phyloP scores from a whole-genome alignment of 2,888 invertebrate species.

The Crocallis elinguaria region DNA sequence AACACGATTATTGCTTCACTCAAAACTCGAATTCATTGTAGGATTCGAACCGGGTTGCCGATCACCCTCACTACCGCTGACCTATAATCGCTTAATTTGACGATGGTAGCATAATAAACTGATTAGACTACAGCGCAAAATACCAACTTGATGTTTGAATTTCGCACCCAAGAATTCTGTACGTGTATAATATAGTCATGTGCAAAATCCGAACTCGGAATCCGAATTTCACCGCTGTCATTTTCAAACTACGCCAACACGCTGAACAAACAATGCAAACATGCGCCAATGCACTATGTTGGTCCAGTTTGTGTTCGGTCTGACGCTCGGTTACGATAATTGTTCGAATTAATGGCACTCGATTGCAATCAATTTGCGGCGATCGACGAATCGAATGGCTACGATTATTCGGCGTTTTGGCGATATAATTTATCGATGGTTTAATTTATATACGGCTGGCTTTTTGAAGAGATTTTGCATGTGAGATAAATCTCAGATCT shows the following conservation, averaged over 20 bases:
- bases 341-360: conserved; percentile 53
- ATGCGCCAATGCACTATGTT: conserved; percentile 3
- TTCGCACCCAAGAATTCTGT: background rate
- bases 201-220: background rate
- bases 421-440: conserved; percentile 33
- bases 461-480: background rate
- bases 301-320: conserved; percentile 38
- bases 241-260: background rate
- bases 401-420: conserved; percentile 43
- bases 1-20: too few species aligned
- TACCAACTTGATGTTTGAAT: too few species aligned
- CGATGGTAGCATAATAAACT: too few species aligned
- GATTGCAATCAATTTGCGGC: conserved; percentile 58
- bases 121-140: too few species aligned
- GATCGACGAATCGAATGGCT: conserved; percentile 43
- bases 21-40: too few species aligned
- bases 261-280: background rate
- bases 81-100: too few species aligned
- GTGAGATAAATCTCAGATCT: too few species aligned
- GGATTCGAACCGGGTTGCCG: too few species aligned
- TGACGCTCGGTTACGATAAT: conserved; percentile 42
- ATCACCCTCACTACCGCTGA: too few species aligned
- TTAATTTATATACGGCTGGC: conserved; percentile 12
- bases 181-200: background rate
- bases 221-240: background rate